phyloP scores from a whole-genome alignment of 2,888 invertebrate genomes.

The Pedicia rivosa region DNA sequence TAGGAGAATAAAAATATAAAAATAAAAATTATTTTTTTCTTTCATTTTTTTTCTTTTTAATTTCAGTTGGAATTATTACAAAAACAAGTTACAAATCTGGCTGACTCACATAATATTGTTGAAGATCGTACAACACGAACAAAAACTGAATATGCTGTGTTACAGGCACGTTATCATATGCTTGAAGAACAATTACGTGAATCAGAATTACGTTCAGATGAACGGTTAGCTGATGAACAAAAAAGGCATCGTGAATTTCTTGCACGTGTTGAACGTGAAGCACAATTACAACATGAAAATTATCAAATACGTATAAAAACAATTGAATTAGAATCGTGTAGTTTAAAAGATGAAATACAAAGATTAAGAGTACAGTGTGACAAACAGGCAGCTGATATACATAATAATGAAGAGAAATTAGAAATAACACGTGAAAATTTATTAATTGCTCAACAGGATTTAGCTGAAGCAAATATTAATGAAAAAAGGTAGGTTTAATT shows the following conservation, averaged over 20 bases:
- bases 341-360: slow-evolving; percentile 45
- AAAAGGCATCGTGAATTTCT: slow-evolving; percentile 70
- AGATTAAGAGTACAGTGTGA: slow-evolving; percentile 47
- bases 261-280: slow-evolving; percentile 70
- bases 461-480: slow-evolving; percentile 36
- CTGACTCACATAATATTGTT: slow-evolving; percentile 71
- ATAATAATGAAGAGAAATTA: slow-evolving; percentile 35
- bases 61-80: slow-evolving; percentile 79
- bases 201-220: slow-evolving; percentile 57
- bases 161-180: slow-evolving; percentile 81
- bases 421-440: slow-evolving; percentile 38
- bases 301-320: slow-evolving; percentile 53
- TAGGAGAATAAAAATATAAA: too few relatives aligned
- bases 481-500: slow-evolving; percentile 41
- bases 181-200: slow-evolving; percentile 69
- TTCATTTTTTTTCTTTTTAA: slow-evolving; percentile 13
- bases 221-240: slow-evolving; percentile 66
- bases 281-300: slow-evolving; percentile 59
- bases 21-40: slow-evolving; percentile 7
- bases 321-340: slow-evolving; percentile 47
- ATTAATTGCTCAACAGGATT: slow-evolving; percentile 32
- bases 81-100: slow-evolving; percentile 78
- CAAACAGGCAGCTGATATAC: slow-evolving; percentile 39
- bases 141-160: slow-evolving; percentile 83
- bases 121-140: slow-evolving; percentile 80